Base-by-base conservation (phyloP, 2,113 vertebrate genomes). In the Eurystomus gularis region DNA sequence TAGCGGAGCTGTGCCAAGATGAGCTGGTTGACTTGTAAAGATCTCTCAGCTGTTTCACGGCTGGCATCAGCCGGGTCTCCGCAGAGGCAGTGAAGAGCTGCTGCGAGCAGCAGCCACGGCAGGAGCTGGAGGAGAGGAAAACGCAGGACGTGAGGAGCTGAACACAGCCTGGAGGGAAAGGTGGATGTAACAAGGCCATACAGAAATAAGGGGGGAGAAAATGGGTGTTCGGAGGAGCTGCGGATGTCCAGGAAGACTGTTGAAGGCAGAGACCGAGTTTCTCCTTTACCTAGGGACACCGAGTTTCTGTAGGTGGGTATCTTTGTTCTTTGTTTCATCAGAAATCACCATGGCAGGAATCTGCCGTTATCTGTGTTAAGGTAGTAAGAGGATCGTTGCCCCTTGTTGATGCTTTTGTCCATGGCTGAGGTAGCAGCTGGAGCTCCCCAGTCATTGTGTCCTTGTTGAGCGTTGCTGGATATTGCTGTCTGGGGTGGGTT, bases 391-490 rank as follows among this genome's bases (percentile, higher is more conserved):
- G 25, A 28, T 75, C 0, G 0, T 24, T 73, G 29, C 4, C 14
- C 10, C n/a, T 80, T 52, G 16, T 9, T 82, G 11, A 17, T 35
- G 9, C 13, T 46, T 58, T 75, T 40, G 25, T 82, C 83, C 16
- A 3, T 49, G 54, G 21, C 49, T 82, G 46, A 83, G n/a, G 68
- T 73, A 46, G 20, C 3, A 2, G 11, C 49, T 5, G 4, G 55
- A 66, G 44, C 75, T 83, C 7, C 24, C 16, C 1, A 3, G 17
- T 61, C 11, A 1, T 33, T 0, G 0, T 42, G 19, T 57, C 10
- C 51, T 17, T 42, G 7, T 40, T 5, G 17, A 9, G 21, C 13
- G 14, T 73, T 2, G 2, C 57, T 87, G 76, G 17, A 33, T 70
- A 18, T 81, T 0, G 0, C 44, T 83, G 20, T 42, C 21, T 51